phyloP scores from a whole-genome alignment of 2,797 vertebrate species.

The Tenualosa ilisha region DNA sequence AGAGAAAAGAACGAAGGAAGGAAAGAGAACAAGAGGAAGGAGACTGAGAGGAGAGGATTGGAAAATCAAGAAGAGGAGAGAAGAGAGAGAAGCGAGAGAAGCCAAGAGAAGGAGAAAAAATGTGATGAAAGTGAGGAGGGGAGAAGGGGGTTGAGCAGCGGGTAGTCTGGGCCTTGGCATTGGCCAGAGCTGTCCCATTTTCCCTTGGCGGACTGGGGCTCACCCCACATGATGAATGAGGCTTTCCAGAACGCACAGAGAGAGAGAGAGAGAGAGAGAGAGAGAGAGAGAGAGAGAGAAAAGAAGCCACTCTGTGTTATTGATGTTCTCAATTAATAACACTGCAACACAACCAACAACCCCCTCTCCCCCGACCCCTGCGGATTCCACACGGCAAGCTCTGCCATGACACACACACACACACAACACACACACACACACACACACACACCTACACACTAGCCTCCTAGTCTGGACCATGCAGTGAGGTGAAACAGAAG shows the following conservation, averaged over 20 bases:
- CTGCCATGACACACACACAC: neutral
- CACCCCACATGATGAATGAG: slow-evolving; percentile 74
- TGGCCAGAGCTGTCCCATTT: slow-evolving; percentile 72
- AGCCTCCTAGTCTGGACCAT: neutral
- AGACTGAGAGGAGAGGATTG: neutral
- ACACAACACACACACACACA: neutral
- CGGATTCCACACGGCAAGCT: neutral
- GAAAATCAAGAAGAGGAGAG: neutral
- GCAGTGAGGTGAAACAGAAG: neutral
- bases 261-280: slow-evolving; percentile 35
- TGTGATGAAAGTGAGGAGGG: neutral
- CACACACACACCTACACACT: neutral
- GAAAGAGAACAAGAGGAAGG: too few species aligned
- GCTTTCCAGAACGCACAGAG: slow-evolving; percentile 48
- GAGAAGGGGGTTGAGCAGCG: neutral
- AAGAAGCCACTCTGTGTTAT: slow-evolving; percentile 64
- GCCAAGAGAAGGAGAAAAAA: neutral
- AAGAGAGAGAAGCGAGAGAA: neutral
- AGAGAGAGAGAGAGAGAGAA: slow-evolving; percentile 56
- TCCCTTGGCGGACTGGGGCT: slow-evolving; percentile 62
- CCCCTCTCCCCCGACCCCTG: neutral
- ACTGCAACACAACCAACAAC: slow-evolving; percentile 54
- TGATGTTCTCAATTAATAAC: slow-evolving; percentile 79
- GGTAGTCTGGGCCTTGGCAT: slow-evolving; percentile 36
- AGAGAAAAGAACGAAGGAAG: neutral